phyloP scores from a whole-genome alignment of 2,797 vertebrate species.

The Protonibea diacanthus region DNA sequence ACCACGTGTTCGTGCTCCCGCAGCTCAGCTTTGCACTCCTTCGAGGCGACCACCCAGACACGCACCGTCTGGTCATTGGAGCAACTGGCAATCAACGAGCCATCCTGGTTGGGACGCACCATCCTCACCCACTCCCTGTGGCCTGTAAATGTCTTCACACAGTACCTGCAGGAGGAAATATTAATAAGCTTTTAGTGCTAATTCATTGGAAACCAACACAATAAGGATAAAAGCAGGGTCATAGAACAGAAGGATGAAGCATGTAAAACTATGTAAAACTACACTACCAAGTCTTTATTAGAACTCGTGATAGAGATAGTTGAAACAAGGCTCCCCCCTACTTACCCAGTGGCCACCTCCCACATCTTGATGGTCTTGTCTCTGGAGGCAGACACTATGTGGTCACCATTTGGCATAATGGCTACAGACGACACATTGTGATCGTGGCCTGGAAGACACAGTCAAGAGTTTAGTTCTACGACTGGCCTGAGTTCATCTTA shows the following conservation, averaged over 20 bases:
- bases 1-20: conserved; percentile 99
- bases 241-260: not conserved
- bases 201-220: not conserved
- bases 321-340: conserved; percentile 31
- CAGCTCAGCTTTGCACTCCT: conserved; percentile 99
- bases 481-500: not conserved
- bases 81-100: conserved; percentile 97
- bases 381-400: conserved; percentile 99
- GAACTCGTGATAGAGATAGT: not conserved
- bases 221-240: not conserved
- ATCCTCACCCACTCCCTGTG: conserved; percentile 99
- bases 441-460: conserved; percentile 91
- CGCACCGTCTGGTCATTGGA: conserved; percentile 99
- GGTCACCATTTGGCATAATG: conserved; percentile 99
- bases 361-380: conserved; percentile 99
- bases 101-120: conserved; percentile 99
- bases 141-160: conserved; percentile 99
- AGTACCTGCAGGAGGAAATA: conserved; percentile 87
- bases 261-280: not conserved
- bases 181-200: not conserved
- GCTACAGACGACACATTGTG: conserved; percentile 99
- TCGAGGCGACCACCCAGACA: conserved; percentile 97
- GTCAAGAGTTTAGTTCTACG: conserved; percentile 18
- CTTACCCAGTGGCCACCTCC: conserved; percentile 99
- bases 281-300: too few relatives aligned